These are phyloP conservation scores for Poecilobothrus nobilitatus DNA, from an alignment of 2,888 invertebrate species.

Conservation along the genomic window DNA sequence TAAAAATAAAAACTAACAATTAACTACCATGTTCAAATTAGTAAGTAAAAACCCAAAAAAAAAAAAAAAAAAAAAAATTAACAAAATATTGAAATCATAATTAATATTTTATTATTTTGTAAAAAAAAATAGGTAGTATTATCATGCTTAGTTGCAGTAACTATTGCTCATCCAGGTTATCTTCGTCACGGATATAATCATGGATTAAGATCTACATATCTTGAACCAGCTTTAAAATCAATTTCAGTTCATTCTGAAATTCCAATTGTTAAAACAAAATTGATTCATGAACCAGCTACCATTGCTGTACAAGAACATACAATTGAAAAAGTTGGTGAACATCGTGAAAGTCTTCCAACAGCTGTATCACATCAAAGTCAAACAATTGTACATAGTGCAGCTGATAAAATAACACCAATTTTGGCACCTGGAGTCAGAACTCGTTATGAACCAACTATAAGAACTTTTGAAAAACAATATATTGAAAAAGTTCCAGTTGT, in stretches of 20 bases:
- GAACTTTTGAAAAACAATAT: constrained; percentile 25
- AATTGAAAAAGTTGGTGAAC: constrained; percentile 36
- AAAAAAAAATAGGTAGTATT: constrained; percentile 47
- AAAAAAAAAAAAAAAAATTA: too few species aligned
- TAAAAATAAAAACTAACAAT: constrained; percentile 1
- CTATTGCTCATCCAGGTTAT: constrained; percentile 27
- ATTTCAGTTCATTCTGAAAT: not conserved
- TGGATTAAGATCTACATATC: too few species aligned
- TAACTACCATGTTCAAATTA: constrained; percentile 16
- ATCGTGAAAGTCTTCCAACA: constrained; percentile 38
- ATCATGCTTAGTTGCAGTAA: constrained; percentile 48
- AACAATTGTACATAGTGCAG: constrained; percentile 46
- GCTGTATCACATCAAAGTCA: constrained; percentile 51
- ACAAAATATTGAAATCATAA: not conserved
- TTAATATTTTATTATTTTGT: not conserved
- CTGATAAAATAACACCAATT: constrained; percentile 35
- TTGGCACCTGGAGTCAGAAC: constrained; percentile 32
- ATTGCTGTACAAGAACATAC: constrained; percentile 38
- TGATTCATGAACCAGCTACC: constrained; percentile 27
- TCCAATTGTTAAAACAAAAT: not conserved
- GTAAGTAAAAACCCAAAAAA: constrained; percentile 10
- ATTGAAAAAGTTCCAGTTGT: constrained; percentile 26
- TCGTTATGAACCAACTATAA: constrained; percentile 32
- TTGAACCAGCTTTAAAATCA: not conserved
- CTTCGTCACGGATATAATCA: not conserved